Evolutionary conservation across 1,140 invertebrate species (phyloP).

Genomic region (Leptopilina clavipes): DNA sequence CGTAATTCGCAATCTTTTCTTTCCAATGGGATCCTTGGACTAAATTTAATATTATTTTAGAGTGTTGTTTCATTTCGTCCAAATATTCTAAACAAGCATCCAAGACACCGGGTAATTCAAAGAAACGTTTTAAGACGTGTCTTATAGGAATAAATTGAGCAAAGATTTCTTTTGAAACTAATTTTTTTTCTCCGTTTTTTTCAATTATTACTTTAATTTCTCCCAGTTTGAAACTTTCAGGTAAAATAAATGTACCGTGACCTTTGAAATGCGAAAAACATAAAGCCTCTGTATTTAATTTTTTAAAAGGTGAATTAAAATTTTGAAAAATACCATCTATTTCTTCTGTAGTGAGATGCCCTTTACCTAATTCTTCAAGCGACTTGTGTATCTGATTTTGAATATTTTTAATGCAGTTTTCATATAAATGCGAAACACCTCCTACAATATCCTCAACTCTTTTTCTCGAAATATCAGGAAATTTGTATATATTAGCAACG

Average conservation of each 20-base stretch:
- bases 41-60: neutral
- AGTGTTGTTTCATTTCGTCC: neutral
- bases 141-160: conserved; percentile 38
- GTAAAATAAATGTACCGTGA: conserved; percentile 43
- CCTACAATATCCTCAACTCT: neutral
- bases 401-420: conserved; percentile 42
- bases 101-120: neutral
- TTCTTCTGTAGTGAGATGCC: neutral
- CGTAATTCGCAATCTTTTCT: neutral
- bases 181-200: conserved; percentile 30
- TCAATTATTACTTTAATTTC: conserved; percentile 39
- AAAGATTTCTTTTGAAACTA: conserved; percentile 9
- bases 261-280: conserved; percentile 42
- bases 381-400: conserved; percentile 40
- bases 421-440: conserved; percentile 43
- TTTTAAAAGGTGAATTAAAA: conserved; percentile 7
- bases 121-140: neutral
- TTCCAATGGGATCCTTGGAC: neutral
- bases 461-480: neutral
- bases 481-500: neutral
- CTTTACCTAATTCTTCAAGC: conserved; percentile 39
- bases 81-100: neutral
- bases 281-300: conserved; percentile 41
- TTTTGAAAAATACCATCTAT: conserved; percentile 39
- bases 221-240: conserved; percentile 39